Conservation (phyloP, 2,113 vertebrate genomes). For the Aspidoscelis tigris region DNA sequence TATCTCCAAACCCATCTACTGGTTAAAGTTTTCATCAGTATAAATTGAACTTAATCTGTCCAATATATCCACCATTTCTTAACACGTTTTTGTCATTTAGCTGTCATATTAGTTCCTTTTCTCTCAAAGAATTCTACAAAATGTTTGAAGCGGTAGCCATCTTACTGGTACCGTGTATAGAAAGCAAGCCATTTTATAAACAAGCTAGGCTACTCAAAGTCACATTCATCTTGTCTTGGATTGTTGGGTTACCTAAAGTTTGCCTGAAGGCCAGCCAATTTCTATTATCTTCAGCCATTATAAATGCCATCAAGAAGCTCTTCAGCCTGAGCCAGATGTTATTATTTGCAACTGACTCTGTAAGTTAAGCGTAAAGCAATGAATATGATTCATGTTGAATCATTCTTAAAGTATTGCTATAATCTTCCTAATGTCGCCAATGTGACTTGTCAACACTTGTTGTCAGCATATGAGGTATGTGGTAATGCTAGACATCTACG, state of each 20-base stretch:
- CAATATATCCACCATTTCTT: neutral
- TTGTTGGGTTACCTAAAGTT: neutral
- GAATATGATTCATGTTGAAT: conserved; percentile 47
- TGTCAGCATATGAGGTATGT: conserved; percentile 17
- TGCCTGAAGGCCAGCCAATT: conserved; percentile 39
- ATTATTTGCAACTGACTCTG: neutral
- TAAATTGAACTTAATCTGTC: conserved; percentile 3
- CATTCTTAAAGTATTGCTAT: neutral
- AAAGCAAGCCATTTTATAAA: conserved; percentile 22
- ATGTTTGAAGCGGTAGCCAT: conserved; percentile 24
- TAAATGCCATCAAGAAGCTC: conserved; percentile 8
- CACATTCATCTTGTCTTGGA: conserved; percentile 32
- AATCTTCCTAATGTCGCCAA: conserved; percentile 34
- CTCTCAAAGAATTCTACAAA: conserved; percentile 11
- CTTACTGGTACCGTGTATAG: conserved; percentile 30
- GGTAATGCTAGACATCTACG: conserved; percentile 6
- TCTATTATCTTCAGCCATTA: conserved; percentile 9
- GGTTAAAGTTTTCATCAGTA: neutral
- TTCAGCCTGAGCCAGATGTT: neutral
- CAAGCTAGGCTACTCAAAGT: conserved; percentile 4
- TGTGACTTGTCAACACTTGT: conserved; percentile 1
- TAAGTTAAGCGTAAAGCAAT: conserved; percentile 15
- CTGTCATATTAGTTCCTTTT: conserved; percentile 36
- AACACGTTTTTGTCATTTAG: conserved; percentile 24
- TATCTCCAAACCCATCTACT: neutral